These are phyloP conservation scores for Dicentrarchus labrax DNA, from an alignment of 2,113 vertebrate genomes.

Conservation along the genomic window DNA sequence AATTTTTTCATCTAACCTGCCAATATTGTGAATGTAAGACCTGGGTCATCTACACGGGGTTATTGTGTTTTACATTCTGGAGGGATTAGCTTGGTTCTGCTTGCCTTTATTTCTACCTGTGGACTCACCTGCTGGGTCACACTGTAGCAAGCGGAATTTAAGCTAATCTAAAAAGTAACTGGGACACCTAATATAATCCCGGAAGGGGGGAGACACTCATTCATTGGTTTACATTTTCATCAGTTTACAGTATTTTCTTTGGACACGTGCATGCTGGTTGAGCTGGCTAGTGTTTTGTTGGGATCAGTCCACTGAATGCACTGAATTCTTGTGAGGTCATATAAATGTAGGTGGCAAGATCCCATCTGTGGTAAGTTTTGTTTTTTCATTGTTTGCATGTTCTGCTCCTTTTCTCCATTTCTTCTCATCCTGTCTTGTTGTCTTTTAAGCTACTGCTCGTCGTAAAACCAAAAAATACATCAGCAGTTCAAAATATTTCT, in stretches of 20 bases:
- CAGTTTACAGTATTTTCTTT: constrained; percentile 43
- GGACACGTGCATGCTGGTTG: constrained; percentile 92
- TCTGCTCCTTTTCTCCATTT: constrained; percentile 17
- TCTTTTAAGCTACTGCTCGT: not conserved
- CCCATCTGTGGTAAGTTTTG: constrained; percentile 78
- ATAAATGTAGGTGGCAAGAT: constrained; percentile 54
- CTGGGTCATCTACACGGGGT: not conserved
- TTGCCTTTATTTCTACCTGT: constrained; percentile 3
- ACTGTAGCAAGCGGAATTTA: not conserved
- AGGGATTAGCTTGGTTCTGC: constrained; percentile 18
- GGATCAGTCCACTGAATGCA: constrained; percentile 46
- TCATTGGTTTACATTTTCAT: constrained; percentile 69
- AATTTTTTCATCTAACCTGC: constrained; percentile 69
- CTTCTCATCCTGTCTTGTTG: constrained; percentile 18
- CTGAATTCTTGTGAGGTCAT: constrained; percentile 62
- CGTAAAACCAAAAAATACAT: constrained; percentile 22
- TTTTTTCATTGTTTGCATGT: constrained; percentile 59
- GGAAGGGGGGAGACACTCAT: not conserved
- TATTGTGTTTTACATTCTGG: not conserved
- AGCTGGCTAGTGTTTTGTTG: constrained; percentile 87
- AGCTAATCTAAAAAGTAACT: constrained; percentile 1
- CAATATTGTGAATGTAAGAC: not conserved
- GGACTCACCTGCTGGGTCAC: not conserved
- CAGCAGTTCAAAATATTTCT: not conserved
- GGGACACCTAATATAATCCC: not conserved